A percentile compares a stretch with the other conserved stretches of the same genome.
Conservation (phyloP, 92 coral and sea anemone species). For the Actinostola sp. region DNA sequence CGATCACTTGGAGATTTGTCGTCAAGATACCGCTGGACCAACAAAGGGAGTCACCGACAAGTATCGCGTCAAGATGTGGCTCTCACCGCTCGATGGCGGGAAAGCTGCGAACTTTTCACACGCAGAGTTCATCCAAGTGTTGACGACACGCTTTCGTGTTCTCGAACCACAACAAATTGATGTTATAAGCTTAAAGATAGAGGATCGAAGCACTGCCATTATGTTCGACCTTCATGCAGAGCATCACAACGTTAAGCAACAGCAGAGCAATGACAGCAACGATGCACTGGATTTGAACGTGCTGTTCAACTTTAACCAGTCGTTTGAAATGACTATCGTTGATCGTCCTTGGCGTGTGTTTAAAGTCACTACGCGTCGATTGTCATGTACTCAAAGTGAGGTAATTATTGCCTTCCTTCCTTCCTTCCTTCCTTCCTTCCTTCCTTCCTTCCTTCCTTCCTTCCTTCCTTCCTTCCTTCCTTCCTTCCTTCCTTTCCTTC, state of each 20-base stretch:
- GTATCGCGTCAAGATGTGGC: slow-evolving; percentile 70
- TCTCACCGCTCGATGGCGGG: slow-evolving; percentile 44
- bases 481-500: too few species aligned
- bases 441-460: neutral
- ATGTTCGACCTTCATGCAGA: slow-evolving; percentile 59
- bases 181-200: slow-evolving; percentile 17
- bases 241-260: neutral
- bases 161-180: slow-evolving; percentile 48
- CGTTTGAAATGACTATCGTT: slow-evolving; percentile 46
- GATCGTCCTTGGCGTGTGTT: slow-evolving; percentile 60
- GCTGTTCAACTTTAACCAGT: slow-evolving; percentile 51
- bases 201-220: slow-evolving; percentile 27
- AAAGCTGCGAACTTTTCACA: slow-evolving; percentile 32
- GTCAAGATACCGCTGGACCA: slow-evolving; percentile 39
- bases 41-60: slow-evolving; percentile 66
- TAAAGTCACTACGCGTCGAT: slow-evolving; percentile 59
- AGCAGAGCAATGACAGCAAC: neutral
- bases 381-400: slow-evolving; percentile 55
- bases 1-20: slow-evolving; percentile 67
- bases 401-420: neutral
- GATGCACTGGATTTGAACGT: slow-evolving; percentile 12
- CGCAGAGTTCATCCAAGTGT: slow-evolving; percentile 33
- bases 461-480: neutral
- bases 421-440: neutral
- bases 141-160: slow-evolving; percentile 28